A percentile compares a stretch with the other conserved stretches of the same genome.
Evolutionary conservation across 1,140 invertebrate genomes (phyloP).

Genomic region (Ips nitidus): DNA sequence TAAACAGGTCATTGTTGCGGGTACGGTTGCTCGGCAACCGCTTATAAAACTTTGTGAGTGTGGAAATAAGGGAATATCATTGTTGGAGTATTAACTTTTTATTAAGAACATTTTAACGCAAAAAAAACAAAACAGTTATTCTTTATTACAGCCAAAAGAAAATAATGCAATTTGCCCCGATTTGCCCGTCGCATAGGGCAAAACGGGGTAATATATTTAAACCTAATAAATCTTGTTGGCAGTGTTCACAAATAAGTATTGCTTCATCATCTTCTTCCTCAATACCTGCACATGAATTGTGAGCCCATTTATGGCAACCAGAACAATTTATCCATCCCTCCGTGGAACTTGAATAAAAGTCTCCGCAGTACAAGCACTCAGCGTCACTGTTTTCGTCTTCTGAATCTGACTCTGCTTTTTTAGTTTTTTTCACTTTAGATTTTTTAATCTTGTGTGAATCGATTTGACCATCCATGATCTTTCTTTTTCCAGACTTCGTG

Average conservation of each 20-base stretch:
- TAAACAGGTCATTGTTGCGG: too few species aligned
- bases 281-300: too few species aligned
- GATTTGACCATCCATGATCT: conserved; percentile 20
- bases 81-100: conserved; percentile 8
- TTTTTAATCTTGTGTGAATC: conserved; percentile 11
- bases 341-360: too few species aligned
- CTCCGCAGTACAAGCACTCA: too few species aligned
- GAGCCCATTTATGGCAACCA: too few species aligned
- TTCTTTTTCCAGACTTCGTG: conserved; percentile 10
- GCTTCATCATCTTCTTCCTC: too few species aligned
- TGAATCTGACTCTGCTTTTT: conserved; percentile 25
- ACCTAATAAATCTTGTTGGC: too few species aligned
- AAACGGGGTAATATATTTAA: neutral
- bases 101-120: conserved; percentile 21
- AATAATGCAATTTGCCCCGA: neutral
- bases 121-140: conserved; percentile 13
- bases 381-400: conserved; percentile 9
- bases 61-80: conserved; percentile 19
- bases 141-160: neutral
- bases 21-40: too few species aligned
- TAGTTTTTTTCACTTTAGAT: conserved; percentile 23
- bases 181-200: neutral
- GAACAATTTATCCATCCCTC: too few species aligned
- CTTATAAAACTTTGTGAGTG: neutral
- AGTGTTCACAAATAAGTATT: too few species aligned